Evolutionary conservation across 2,888 invertebrate genomes (phyloP).

Genomic region (Drosophila pseudotakahashii): DNA sequence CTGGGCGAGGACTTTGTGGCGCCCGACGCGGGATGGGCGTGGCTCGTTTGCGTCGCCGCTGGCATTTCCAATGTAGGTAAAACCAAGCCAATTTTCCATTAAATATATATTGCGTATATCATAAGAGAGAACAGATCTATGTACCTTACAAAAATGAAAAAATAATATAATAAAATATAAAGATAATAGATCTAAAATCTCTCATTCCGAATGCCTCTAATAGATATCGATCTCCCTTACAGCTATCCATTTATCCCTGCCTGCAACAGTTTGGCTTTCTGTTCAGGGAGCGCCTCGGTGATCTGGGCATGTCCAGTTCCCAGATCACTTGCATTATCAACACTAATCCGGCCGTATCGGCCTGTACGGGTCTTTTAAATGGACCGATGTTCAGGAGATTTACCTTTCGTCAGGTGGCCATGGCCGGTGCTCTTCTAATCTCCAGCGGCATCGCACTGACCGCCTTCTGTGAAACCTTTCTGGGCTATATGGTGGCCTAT

Average conservation of each 20-base stretch:
- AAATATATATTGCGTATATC: too few species aligned
- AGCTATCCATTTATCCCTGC: conserved; percentile 88
- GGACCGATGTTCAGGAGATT: conserved; percentile 89
- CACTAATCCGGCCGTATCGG: conserved; percentile 88
- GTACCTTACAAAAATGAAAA: too few species aligned
- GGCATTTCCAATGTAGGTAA: conserved; percentile 89
- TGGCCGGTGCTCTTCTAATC: conserved; percentile 87
- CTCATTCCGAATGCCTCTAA: too few species aligned
- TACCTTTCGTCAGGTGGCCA: conserved; percentile 88
- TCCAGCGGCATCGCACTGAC: conserved; percentile 87
- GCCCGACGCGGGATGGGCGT: conserved; percentile 91
- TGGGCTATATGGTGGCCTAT: conserved; percentile 88
- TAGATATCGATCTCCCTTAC: conserved; percentile 32
- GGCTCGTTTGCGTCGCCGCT: conserved; percentile 89
- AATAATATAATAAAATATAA: too few species aligned
- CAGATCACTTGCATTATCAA: conserved; percentile 90
- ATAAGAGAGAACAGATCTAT: too few species aligned
- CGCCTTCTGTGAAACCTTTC: conserved; percentile 87
- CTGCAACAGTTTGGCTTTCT: conserved; percentile 90
- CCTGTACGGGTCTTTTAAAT: conserved; percentile 88
- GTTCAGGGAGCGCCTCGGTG: conserved; percentile 87
- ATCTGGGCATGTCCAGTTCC: conserved; percentile 87
- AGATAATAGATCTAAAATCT: too few species aligned
- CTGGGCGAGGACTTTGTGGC: conserved; percentile 86
- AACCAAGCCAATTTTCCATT: background rate